Evolutionary conservation across 2,113 vertebrate species (phyloP).

Genomic region (Vulpes lagopus): DNA sequence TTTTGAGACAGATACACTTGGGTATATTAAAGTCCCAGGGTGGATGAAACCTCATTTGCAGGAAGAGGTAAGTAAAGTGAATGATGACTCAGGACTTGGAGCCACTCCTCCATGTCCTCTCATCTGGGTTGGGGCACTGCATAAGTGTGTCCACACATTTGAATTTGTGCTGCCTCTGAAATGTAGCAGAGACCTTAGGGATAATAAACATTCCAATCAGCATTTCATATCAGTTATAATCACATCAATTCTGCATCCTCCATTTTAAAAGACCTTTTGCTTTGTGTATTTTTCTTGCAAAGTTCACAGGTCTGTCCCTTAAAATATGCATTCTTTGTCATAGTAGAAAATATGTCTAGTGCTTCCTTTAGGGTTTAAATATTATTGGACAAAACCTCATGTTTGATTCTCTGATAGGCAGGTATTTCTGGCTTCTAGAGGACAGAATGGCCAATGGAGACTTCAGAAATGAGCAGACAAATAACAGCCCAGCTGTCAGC

Average conservation of each 20-base stretch:
- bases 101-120: not conserved
- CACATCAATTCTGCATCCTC: not conserved
- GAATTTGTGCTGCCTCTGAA: not conserved
- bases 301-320: not conserved
- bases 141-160: rapidly evolving
- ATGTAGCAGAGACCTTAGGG: not conserved
- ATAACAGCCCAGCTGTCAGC: not conserved
- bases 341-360: not conserved
- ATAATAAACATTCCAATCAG: not conserved
- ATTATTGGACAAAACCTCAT: not conserved
- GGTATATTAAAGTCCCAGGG: not conserved
- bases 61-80: not conserved
- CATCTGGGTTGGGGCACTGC: not conserved
- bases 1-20: not conserved
- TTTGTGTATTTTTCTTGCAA: not conserved
- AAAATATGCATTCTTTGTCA: constrained; percentile 30
- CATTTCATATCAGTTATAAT: not conserved
- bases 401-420: constrained; percentile 12
- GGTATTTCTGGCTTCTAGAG: not conserved
- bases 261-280: constrained; percentile 1
- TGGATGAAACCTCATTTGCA: not conserved
- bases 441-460: not conserved
- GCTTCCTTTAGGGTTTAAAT: not conserved
- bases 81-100: not conserved
- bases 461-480: constrained; percentile 1